Evolutionary conservation across 2,113 vertebrate genomes (phyloP).

Genomic region (Urocolius indicus): DNA sequence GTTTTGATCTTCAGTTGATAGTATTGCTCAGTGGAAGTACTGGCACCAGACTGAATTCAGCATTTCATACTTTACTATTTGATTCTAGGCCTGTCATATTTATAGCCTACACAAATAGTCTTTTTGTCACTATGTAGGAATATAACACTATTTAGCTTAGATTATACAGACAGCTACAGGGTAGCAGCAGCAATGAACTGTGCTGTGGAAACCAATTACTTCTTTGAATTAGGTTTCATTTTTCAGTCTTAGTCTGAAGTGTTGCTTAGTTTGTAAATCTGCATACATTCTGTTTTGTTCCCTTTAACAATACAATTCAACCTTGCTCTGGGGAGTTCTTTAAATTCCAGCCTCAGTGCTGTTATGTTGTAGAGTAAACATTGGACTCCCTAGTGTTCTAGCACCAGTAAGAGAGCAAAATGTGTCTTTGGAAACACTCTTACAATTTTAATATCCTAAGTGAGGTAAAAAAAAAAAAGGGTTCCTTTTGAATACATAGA

Average conservation of each 20-base stretch:
- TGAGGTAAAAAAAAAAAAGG: constrained; percentile 81
- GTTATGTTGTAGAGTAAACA: constrained; percentile 57
- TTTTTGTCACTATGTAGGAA: constrained; percentile 50
- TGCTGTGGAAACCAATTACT: constrained; percentile 55
- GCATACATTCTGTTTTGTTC: constrained; percentile 72
- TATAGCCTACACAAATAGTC: constrained; percentile 44
- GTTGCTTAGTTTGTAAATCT: constrained; percentile 55
- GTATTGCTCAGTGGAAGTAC: constrained; percentile 57
- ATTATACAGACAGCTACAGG: constrained; percentile 77
- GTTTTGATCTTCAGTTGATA: constrained; percentile 57
- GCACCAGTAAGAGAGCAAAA: constrained; percentile 69
- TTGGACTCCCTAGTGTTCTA: constrained; percentile 62
- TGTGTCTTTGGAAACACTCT: constrained; percentile 67
- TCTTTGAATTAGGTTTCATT: constrained; percentile 37
- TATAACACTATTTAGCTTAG: constrained; percentile 66
- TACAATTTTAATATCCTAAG: constrained; percentile 75
- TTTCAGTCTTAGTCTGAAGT: constrained; percentile 42
- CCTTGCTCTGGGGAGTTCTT: constrained; percentile 44
- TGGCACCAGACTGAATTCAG: constrained; percentile 33
- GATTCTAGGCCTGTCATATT: constrained; percentile 27
- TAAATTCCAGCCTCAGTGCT: constrained; percentile 59
- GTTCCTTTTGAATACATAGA: neutral
- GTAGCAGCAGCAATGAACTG: constrained; percentile 80
- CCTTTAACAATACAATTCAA: constrained; percentile 68
- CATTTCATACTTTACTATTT: constrained; percentile 29